phyloP scores from a whole-genome alignment of 2,797 vertebrate species.

The Chromobotia macracanthus region DNA sequence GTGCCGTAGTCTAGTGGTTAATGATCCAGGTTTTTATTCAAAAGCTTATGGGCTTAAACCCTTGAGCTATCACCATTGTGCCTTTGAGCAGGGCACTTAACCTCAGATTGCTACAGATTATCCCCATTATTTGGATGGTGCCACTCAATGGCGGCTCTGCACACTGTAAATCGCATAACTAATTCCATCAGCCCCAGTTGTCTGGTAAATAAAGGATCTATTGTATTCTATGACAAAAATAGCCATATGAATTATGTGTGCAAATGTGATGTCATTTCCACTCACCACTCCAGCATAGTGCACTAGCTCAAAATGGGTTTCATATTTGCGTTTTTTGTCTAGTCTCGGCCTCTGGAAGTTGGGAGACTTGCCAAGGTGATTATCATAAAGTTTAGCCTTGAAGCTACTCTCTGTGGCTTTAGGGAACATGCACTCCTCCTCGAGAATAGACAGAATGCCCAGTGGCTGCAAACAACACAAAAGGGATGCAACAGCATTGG shows the following conservation, averaged over 20 bases:
- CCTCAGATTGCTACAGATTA: conserved; percentile 16
- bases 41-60: background rate
- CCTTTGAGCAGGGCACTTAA: conserved; percentile 2
- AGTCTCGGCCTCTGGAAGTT: conserved; percentile 89
- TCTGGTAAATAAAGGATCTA: conserved; percentile 8
- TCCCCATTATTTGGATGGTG: conserved; percentile 28
- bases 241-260: conserved; percentile 9
- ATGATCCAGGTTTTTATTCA: background rate
- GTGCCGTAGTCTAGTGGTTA: background rate
- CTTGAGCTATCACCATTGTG: conserved; percentile 12
- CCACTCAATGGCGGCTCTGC: background rate
- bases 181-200: conserved; percentile 19
- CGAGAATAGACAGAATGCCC: conserved; percentile 92
- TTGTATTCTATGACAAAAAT: conserved; percentile 18
- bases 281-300: conserved; percentile 96
- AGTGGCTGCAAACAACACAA: conserved; percentile 77
- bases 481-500: background rate
- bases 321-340: conserved; percentile 91
- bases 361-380: conserved; percentile 90
- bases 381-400: conserved; percentile 93
- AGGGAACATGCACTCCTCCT: conserved; percentile 97
- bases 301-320: conserved; percentile 92
- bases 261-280: conserved; percentile 49
- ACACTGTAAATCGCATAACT: conserved; percentile 19
- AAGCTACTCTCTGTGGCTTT: conserved; percentile 90